phyloP scores from a whole-genome alignment of 2,113 vertebrate species.

The Hyaena hyaena region DNA sequence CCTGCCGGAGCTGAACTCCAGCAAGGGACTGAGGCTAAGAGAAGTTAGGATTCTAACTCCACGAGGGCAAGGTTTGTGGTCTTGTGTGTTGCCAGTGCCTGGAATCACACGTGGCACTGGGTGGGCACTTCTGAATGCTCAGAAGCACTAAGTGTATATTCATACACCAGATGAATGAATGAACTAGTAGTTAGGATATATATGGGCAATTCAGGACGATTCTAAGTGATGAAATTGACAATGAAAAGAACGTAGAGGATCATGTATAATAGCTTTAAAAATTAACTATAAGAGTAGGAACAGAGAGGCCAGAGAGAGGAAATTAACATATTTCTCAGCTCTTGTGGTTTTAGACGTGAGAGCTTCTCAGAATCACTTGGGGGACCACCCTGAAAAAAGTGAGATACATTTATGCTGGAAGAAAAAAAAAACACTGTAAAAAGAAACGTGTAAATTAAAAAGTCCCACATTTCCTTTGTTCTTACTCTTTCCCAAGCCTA shows the following conservation, averaged over 20 bases:
- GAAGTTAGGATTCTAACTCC: background rate
- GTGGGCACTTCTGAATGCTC: background rate
- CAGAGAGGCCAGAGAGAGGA: background rate
- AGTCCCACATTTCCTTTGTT: background rate
- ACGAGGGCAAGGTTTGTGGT: background rate
- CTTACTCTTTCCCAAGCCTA: background rate
- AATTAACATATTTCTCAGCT: background rate
- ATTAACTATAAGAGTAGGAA: background rate
- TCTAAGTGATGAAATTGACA: background rate
- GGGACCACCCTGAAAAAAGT: background rate
- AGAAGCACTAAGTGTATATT: background rate
- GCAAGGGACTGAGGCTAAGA: background rate
- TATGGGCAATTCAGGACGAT: background rate
- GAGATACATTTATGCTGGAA: background rate
- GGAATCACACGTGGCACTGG: background rate
- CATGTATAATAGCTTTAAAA: background rate
- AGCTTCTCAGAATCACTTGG: background rate
- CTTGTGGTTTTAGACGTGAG: background rate
- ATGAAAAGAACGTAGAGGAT: background rate
- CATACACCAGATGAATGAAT: background rate
- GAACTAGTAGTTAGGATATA: background rate
- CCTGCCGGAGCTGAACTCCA: too few relatives aligned
- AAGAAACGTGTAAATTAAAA: background rate
- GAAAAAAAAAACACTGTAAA: background rate
- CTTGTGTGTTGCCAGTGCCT: background rate